Evolutionary conservation across 2,113 vertebrate genomes (phyloP).

Genomic region (Oreochromis aureus): DNA sequence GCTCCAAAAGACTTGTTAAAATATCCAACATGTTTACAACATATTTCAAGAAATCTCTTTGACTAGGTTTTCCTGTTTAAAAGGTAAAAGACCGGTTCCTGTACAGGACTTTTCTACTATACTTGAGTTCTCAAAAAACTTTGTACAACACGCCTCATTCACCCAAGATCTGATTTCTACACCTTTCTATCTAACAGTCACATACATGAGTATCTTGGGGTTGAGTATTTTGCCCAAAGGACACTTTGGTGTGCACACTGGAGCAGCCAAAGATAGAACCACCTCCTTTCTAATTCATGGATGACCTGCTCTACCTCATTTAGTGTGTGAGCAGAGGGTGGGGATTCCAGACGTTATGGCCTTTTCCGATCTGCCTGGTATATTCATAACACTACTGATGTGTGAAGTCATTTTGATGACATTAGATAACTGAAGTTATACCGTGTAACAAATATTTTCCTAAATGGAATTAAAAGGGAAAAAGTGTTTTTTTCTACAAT

Average conservation of each 20-base stretch:
- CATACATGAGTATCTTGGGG: neutral
- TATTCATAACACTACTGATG: rapidly evolving
- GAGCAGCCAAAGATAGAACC: neutral
- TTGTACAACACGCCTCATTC: neutral
- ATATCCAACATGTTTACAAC: neutral
- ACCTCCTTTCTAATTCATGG: neutral
- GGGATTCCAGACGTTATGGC: neutral
- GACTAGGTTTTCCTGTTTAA: neutral
- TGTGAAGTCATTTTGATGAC: neutral
- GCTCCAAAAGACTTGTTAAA: neutral
- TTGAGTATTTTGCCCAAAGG: neutral
- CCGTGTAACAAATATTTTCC: neutral
- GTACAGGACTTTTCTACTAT: neutral
- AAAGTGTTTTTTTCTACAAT: neutral
- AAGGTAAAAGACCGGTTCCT: neutral
- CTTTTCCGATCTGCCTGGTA: neutral
- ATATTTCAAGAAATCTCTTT: neutral
- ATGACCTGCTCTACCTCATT: neutral
- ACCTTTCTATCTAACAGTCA: neutral
- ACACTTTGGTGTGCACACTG: neutral
- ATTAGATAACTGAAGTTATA: neutral
- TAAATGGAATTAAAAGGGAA: neutral
- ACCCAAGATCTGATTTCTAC: neutral
- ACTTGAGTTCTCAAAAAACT: neutral
- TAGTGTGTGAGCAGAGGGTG: neutral